Conservation (phyloP, 2,888 invertebrate genomes). For the Perizoma affinitatum region DNA sequence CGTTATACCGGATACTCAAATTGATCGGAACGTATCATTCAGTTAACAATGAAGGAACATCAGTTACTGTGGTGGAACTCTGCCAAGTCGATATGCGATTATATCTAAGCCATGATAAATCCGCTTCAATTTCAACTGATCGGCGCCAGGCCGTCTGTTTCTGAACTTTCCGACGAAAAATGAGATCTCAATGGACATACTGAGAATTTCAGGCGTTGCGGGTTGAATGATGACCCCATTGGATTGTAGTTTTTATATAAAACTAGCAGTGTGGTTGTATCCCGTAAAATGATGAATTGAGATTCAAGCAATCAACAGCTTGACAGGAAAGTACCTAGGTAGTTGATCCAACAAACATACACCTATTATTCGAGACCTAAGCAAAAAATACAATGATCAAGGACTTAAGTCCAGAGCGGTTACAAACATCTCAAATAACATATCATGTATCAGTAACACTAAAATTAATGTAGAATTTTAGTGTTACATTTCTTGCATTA, state of each 20-base stretch:
- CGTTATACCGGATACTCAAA: constrained; percentile 31
- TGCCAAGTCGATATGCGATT: constrained; percentile 54
- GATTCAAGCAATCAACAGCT: too few species aligned
- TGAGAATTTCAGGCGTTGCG: background rate
- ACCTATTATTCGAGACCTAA: too few species aligned
- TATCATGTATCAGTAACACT: constrained; percentile 3
- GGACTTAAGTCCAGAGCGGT: background rate
- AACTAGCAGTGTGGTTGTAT: too few species aligned
- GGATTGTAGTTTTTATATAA: too few species aligned
- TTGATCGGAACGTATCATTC: constrained; percentile 35
- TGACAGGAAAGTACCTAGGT: too few species aligned
- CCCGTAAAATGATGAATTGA: too few species aligned
- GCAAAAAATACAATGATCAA: too few species aligned
- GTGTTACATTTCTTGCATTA: too few species aligned
- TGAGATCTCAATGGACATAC: constrained; percentile 26
- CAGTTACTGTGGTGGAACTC: constrained; percentile 41
- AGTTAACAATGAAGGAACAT: constrained; percentile 40
- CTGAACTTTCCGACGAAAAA: constrained; percentile 26
- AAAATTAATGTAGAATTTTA: too few species aligned
- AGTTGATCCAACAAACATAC: too few species aligned
- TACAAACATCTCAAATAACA: constrained; percentile 13
- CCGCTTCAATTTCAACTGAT: constrained; percentile 39
- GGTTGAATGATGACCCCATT: background rate
- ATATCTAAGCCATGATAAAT: constrained; percentile 53
- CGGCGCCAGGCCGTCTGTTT: constrained; percentile 63